A percentile compares a stretch with the other conserved stretches of the same genome.
phyloP scores from a whole-genome alignment of 1,140 invertebrate species.

The Drosophila pectinifera region DNA sequence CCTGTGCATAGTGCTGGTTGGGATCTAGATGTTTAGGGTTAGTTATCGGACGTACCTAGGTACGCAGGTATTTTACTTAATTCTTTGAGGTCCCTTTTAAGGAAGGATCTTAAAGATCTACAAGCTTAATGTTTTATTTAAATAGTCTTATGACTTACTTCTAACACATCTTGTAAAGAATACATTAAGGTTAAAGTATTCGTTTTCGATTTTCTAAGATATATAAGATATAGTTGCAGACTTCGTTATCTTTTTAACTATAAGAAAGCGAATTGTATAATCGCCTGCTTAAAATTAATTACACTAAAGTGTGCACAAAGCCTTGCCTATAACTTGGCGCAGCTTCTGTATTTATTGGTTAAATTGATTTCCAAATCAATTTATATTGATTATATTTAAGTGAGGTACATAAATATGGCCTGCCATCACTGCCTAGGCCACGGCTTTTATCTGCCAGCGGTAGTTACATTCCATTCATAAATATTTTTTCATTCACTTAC shows the following conservation, averaged over 20 bases:
- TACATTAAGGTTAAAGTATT: too few relatives aligned
- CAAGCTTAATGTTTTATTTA: not conserved
- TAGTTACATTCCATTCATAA: constrained; percentile 83
- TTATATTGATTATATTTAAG: not conserved
- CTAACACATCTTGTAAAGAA: too few relatives aligned
- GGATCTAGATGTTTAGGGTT: not conserved
- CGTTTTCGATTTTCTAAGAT: too few relatives aligned
- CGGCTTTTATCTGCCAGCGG: constrained; percentile 76
- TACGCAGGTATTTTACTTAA: not conserved
- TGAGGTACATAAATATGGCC: not conserved
- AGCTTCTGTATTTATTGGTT: not conserved
- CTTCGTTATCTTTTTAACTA: too few relatives aligned
- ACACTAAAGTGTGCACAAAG: not conserved
- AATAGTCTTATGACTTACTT: too few relatives aligned
- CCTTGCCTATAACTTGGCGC: not conserved
- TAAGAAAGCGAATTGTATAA: too few relatives aligned
- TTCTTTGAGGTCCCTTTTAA: rapidly evolving
- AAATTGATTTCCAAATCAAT: not conserved
- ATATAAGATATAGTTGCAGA: too few relatives aligned
- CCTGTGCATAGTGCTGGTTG: constrained; percentile 12
- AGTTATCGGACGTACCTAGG: not conserved
- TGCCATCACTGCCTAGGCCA: constrained; percentile 36
- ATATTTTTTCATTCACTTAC: constrained; percentile 81
- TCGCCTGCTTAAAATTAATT: too few relatives aligned
- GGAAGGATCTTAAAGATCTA: not conserved